These are phyloP conservation scores for Onychomys torridus DNA, from an alignment of 2,797 vertebrate genomes.

Conservation along the genomic window DNA sequence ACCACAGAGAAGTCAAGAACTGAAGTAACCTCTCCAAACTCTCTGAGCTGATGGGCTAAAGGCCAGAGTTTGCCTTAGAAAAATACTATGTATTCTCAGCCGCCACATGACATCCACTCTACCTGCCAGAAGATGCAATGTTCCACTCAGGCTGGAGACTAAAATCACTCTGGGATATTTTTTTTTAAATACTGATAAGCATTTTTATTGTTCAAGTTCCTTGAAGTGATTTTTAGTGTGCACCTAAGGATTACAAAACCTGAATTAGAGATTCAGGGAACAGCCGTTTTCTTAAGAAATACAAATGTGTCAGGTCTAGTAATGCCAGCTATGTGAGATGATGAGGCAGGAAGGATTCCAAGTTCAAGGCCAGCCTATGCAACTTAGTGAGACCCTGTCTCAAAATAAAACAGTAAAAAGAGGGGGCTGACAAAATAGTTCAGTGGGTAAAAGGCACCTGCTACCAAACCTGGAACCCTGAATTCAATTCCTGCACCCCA, in stretches of 20 bases:
- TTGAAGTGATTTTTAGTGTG: constrained; percentile 10
- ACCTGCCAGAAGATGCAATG: background rate
- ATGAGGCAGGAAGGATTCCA: background rate
- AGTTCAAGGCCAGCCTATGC: background rate
- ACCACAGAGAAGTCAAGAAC: background rate
- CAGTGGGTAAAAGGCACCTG: background rate
- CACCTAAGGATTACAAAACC: background rate
- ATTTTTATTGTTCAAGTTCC: background rate
- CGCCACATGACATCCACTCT: background rate
- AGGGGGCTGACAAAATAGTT: background rate
- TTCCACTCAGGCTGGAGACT: background rate
- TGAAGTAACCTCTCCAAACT: background rate
- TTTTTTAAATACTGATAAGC: background rate
- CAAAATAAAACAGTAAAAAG: background rate
- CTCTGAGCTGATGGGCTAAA: background rate
- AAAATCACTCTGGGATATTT: background rate
- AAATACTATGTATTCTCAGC: background rate
- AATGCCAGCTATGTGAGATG: background rate
- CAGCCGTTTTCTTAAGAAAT: background rate
- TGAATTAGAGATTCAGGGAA: background rate
- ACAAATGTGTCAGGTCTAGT: background rate
- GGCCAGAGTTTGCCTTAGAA: background rate
- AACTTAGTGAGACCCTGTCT: background rate
- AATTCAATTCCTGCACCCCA: background rate
- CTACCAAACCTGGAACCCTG: background rate